These are phyloP conservation scores for Coregonus clupeaformis DNA, from an alignment of 2,113 vertebrate species.

Conservation along the genomic window DNA sequence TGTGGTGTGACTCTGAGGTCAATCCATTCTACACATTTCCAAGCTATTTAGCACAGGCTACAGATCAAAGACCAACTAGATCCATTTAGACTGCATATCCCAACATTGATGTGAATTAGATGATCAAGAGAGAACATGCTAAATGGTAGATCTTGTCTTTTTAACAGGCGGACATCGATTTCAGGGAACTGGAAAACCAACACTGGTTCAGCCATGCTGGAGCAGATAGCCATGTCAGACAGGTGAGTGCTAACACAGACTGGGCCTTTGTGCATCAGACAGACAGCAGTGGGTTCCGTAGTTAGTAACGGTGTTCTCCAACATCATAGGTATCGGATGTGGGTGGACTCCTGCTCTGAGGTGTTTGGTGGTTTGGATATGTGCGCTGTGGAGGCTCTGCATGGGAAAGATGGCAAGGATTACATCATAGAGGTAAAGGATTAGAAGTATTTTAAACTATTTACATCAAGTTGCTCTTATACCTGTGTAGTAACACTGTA, in stretches of 20 bases:
- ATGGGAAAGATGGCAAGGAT: slow-evolving; percentile 88
- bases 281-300: background rate
- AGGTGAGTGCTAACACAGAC: slow-evolving; percentile 70
- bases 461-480: no score
- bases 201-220: slow-evolving; percentile 89
- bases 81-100: background rate
- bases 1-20: background rate
- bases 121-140: background rate
- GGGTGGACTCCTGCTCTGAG: slow-evolving; percentile 87
- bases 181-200: slow-evolving; percentile 94
- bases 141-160: slow-evolving; percentile 14
- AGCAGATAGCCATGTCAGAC: slow-evolving; percentile 91
- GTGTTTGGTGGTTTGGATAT: slow-evolving; percentile 90
- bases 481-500: background rate
- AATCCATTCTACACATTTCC: background rate
- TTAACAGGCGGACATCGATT: slow-evolving; percentile 85
- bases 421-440: slow-evolving; percentile 88
- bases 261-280: background rate
- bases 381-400: slow-evolving; percentile 87
- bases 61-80: background rate
- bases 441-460: background rate
- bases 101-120: background rate
- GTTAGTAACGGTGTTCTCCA: background rate
- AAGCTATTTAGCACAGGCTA: background rate
- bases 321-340: slow-evolving; percentile 81